Conservation (phyloP, 2,888 invertebrate species). For the Nudaria mundana region DNA sequence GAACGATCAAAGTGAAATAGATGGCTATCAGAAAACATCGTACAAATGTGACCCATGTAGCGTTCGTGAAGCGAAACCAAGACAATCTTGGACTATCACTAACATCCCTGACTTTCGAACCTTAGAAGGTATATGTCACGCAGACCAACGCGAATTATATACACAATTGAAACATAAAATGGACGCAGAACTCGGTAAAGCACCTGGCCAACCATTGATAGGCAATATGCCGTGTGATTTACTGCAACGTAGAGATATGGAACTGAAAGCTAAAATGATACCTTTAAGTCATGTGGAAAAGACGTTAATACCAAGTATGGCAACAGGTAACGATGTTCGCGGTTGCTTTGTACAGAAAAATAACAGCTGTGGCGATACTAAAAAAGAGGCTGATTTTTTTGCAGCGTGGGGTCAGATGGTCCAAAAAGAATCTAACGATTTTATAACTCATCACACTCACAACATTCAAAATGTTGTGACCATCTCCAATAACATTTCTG, state of each 20-base stretch:
- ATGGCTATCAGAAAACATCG: slow-evolving; percentile 59
- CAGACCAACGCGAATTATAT: slow-evolving; percentile 69
- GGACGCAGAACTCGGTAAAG: slow-evolving; percentile 72
- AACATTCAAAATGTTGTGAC: slow-evolving; percentile 73
- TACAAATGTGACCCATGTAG: slow-evolving; percentile 70
- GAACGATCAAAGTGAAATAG: slow-evolving; percentile 64
- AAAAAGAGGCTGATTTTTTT: slow-evolving; percentile 78
- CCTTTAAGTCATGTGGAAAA: slow-evolving; percentile 75
- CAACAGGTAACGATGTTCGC: slow-evolving; percentile 62
- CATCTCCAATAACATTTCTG: slow-evolving; percentile 73
- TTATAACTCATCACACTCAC: slow-evolving; percentile 75
- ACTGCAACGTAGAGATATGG: slow-evolving; percentile 69
- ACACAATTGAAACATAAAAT: slow-evolving; percentile 72
- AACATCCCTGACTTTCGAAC: slow-evolving; percentile 68
- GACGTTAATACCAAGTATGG: slow-evolving; percentile 71
- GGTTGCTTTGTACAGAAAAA: slow-evolving; percentile 69
- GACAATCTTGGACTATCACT: slow-evolving; percentile 77
- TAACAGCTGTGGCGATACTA: slow-evolving; percentile 75
- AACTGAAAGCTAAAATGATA: slow-evolving; percentile 75
- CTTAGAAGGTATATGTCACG: slow-evolving; percentile 66
- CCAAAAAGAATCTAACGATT: slow-evolving; percentile 77
- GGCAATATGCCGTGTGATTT: slow-evolving; percentile 63
- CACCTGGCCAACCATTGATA: slow-evolving; percentile 62
- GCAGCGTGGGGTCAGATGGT: slow-evolving; percentile 80
- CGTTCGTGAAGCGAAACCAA: slow-evolving; percentile 66